A percentile compares a stretch with the other conserved stretches of the same genome.
These are phyloP conservation scores for Sigmodon hispidus DNA, from an alignment of 2,113 vertebrate genomes.

Conservation along the genomic window DNA sequence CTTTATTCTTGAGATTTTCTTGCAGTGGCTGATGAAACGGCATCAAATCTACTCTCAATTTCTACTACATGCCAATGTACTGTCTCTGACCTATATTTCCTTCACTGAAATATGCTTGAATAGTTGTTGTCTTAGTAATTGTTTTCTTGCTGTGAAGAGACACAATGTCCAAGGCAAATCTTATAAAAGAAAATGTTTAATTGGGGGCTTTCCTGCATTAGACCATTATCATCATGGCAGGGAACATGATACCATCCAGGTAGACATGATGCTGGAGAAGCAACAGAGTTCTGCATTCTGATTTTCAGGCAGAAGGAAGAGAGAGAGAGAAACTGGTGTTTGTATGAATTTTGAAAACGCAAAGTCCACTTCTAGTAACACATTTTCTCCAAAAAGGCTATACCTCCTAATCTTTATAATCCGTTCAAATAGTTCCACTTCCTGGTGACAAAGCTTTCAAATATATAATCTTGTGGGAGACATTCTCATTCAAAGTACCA, in stretches of 20 bases:
- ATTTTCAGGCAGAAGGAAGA: background rate
- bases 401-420: background rate
- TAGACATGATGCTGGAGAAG: background rate
- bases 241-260: background rate
- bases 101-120: background rate
- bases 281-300: background rate
- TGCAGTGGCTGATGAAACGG: background rate
- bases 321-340: background rate
- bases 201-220: background rate
- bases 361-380: background rate
- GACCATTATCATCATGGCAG: background rate
- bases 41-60: background rate
- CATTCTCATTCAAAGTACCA: background rate
- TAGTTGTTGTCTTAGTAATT: background rate
- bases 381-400: background rate
- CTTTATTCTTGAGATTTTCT: background rate
- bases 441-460: background rate
- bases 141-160: no score
- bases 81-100: background rate
- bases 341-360: background rate
- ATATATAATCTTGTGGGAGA: no score
- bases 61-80: background rate
- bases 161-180: background rate
- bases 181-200: background rate
- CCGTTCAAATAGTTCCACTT: background rate